phyloP scores from a whole-genome alignment of 2,888 invertebrate genomes.

The Petrolisthes cinctipes region DNA sequence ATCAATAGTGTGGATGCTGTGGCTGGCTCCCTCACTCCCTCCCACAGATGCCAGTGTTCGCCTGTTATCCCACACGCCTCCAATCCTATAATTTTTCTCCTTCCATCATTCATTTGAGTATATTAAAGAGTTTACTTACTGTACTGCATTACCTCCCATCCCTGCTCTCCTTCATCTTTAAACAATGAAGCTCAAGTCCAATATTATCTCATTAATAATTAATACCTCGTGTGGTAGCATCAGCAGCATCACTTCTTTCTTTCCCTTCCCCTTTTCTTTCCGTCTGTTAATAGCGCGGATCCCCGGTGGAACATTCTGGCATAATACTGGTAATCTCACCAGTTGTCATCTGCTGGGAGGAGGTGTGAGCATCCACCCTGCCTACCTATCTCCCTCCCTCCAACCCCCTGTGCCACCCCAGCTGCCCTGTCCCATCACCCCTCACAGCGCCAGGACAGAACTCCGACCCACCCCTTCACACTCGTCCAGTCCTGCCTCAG shows the following conservation, averaged over 20 bases:
- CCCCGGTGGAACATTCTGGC: neutral
- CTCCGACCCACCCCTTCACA: neutral
- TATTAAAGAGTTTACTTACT: too few species aligned
- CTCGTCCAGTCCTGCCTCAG: neutral
- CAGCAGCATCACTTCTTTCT: neutral
- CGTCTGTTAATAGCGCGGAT: neutral
- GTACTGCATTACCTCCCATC: too few species aligned
- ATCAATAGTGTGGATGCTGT: neutral
- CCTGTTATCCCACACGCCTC: neutral
- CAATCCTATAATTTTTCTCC: too few species aligned
- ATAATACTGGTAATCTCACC: neutral
- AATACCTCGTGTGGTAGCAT: neutral
- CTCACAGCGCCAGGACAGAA: neutral
- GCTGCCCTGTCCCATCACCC: neutral
- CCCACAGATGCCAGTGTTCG: neutral
- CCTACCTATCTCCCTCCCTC: neutral
- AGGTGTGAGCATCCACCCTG: neutral
- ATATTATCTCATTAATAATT: neutral
- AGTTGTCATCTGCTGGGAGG: neutral
- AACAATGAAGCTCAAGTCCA: too few species aligned
- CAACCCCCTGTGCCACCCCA: neutral
- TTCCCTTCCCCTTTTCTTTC: conserved; percentile 7
- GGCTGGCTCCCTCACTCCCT: conserved; percentile 1
- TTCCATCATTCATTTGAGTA: too few species aligned
- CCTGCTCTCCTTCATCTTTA: too few species aligned